phyloP scores from a whole-genome alignment of 2,888 invertebrate species.

The Drosophila heteroneura region DNA sequence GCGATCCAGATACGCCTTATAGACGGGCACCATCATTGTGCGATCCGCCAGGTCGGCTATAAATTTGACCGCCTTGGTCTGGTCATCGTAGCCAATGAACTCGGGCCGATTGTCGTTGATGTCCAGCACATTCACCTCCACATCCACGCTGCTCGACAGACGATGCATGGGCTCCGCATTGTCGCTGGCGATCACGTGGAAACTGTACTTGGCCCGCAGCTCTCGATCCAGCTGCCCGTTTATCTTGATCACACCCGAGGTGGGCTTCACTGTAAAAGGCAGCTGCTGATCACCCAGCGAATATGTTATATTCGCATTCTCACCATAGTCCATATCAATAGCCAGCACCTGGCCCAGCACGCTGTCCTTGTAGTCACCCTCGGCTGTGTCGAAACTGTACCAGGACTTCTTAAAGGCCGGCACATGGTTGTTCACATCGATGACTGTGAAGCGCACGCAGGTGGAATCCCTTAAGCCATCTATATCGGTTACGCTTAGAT shows the following conservation, averaged over 20 bases:
- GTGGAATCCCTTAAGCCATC: slow-evolving; percentile 91
- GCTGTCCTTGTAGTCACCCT: slow-evolving; percentile 90
- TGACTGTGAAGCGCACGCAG: slow-evolving; percentile 90
- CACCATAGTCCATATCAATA: slow-evolving; percentile 92
- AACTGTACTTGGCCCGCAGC: slow-evolving; percentile 89
- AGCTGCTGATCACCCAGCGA: slow-evolving; percentile 87
- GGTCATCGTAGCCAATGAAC: slow-evolving; percentile 91
- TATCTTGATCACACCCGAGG: slow-evolving; percentile 90
- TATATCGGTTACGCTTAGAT: slow-evolving; percentile 91
- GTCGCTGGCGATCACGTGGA: slow-evolving; percentile 91
- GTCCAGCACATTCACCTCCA: slow-evolving; percentile 93
- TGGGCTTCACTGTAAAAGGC: slow-evolving; percentile 90
- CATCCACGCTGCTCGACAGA: slow-evolving; percentile 90
- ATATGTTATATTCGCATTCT: slow-evolving; percentile 92
- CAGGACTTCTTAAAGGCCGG: slow-evolving; percentile 93
- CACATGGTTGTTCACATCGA: slow-evolving; percentile 93
- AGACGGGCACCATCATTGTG: slow-evolving; percentile 88
- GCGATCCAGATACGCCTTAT: slow-evolving; percentile 91
- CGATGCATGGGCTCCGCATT: slow-evolving; percentile 87
- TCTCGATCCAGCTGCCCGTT: slow-evolving; percentile 93
- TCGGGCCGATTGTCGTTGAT: slow-evolving; percentile 93
- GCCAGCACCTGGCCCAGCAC: slow-evolving; percentile 92
- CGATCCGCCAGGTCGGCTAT: slow-evolving; percentile 75
- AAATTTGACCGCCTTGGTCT: slow-evolving; percentile 73
- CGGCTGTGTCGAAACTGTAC: slow-evolving; percentile 93